A percentile compares a stretch with the other conserved stretches of the same genome.
These are phyloP conservation scores for Caranx melampygus DNA, from an alignment of 2,113 vertebrate genomes.

Conservation along the genomic window DNA sequence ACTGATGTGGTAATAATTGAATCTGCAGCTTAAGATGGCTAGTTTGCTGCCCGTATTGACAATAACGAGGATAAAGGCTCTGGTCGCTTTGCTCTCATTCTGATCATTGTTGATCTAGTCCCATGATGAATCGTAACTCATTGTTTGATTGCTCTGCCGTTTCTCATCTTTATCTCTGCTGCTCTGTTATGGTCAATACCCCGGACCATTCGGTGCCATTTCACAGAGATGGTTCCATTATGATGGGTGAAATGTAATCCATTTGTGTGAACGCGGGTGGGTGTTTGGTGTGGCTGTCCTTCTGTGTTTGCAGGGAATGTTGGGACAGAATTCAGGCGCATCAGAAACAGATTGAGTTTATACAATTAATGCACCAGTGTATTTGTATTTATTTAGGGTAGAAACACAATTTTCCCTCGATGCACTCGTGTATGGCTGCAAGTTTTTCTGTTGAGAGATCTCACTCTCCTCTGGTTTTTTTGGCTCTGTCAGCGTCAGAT, in stretches of 20 bases:
- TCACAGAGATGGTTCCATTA: slow-evolving; percentile 65
- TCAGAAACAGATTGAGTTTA: slow-evolving; percentile 36
- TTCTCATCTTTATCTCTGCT: slow-evolving; percentile 67
- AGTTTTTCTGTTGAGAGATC: neutral
- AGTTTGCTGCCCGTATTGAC: slow-evolving; percentile 35
- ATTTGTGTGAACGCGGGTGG: slow-evolving; percentile 28
- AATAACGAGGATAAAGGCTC: slow-evolving; percentile 43
- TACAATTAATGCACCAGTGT: slow-evolving; percentile 7
- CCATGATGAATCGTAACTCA: slow-evolving; percentile 66
- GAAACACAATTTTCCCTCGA: neutral
- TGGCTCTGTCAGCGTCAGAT: neutral
- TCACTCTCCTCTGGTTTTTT: neutral
- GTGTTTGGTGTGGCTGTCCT: neutral
- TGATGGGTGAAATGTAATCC: slow-evolving; percentile 62
- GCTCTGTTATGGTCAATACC: slow-evolving; percentile 60
- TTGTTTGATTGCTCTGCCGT: slow-evolving; percentile 67
- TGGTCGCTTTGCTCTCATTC: slow-evolving; percentile 40
- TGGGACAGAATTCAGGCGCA: slow-evolving; percentile 21
- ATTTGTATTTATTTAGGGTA: slow-evolving; percentile 11
- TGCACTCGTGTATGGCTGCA: neutral
- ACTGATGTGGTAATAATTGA: slow-evolving; percentile 47
- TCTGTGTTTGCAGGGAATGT: slow-evolving; percentile 5
- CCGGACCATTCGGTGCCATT: slow-evolving; percentile 65
- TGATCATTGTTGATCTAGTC: slow-evolving; percentile 59
- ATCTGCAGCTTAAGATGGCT: slow-evolving; percentile 24